Percentiles rank a stretch among this genome's conserved stretches.
Conservation (phyloP, 2,113 vertebrate genomes). For the Cromileptes altivelis region DNA sequence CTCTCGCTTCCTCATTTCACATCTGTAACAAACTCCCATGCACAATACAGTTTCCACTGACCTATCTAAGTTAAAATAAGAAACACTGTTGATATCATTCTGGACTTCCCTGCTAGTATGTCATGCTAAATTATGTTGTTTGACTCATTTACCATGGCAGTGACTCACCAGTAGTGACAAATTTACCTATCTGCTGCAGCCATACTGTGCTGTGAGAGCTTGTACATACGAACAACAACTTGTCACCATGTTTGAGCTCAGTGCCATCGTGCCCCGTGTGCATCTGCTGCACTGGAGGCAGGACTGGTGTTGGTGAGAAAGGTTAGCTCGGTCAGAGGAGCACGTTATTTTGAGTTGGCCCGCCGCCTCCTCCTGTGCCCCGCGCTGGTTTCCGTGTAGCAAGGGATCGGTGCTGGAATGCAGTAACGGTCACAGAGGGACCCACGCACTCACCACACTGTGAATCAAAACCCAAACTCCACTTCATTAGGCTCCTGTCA, state of each 20-base stretch:
- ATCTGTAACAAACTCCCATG: background rate
- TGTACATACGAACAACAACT: background rate
- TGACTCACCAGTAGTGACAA: constrained; percentile 56
- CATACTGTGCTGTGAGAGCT: background rate
- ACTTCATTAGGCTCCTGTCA: constrained; percentile 84
- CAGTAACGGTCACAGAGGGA: constrained; percentile 75
- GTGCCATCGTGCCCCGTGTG: constrained; percentile 9
- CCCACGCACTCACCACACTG: constrained; percentile 79
- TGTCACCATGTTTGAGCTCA: constrained; percentile 13
- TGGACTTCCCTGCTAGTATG: constrained; percentile 56
- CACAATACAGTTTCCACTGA: constrained; percentile 39
- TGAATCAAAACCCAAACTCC: constrained; percentile 83
- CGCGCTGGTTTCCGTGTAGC: constrained; percentile 72
- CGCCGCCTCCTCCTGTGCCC: constrained; percentile 67
- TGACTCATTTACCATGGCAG: constrained; percentile 53
- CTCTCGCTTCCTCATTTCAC: constrained; percentile 17
- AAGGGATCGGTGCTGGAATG: constrained; percentile 77
- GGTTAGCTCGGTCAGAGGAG: constrained; percentile 64
- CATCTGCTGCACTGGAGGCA: constrained; percentile 38
- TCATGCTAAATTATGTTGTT: constrained; percentile 10
- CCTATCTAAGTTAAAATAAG: constrained; percentile 14
- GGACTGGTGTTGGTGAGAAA: constrained; percentile 52
- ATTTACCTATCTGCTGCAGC: background rate
- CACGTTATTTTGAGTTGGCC: constrained; percentile 69
- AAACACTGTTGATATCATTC: constrained; percentile 44